A percentile compares a stretch with the other conserved stretches of the same genome.
These are phyloP conservation scores for Oegoconia quadripuncta DNA, from an alignment of 2,888 invertebrate species.

Conservation along the genomic window DNA sequence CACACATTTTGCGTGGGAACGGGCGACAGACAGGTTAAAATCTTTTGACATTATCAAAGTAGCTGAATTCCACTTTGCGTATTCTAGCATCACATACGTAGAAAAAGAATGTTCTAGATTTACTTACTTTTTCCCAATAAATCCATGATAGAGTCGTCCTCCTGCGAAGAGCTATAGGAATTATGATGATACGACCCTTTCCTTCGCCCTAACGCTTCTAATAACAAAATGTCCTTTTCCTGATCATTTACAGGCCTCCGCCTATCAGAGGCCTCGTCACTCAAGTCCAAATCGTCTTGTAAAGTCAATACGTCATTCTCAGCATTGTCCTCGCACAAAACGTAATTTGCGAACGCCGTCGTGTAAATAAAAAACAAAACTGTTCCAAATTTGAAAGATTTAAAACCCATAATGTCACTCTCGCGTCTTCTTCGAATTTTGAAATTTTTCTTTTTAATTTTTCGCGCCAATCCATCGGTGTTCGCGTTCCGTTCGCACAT, in stretches of 20 bases:
- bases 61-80: no score
- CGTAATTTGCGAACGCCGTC: conserved; percentile 36
- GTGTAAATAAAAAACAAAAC: conserved; percentile 34
- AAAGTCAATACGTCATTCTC: conserved; percentile 69
- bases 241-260: conserved; percentile 81
- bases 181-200: conserved; percentile 72
- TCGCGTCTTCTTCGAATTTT: conserved; percentile 50
- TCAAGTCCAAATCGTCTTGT: conserved; percentile 60
- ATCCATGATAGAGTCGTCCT: conserved; percentile 88
- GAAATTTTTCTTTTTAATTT: conserved; percentile 48
- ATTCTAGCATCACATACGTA: no score
- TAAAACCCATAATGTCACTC: conserved; percentile 19
- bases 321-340: conserved; percentile 46
- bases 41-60: no score
- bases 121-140: conserved; percentile 90
- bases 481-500: conserved; percentile 48
- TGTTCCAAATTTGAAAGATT: conserved; percentile 21
- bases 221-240: conserved; percentile 85
- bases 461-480: conserved; percentile 47
- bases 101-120: no score
- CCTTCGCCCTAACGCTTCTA: conserved; percentile 85
- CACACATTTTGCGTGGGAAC: no score
- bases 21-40: no score
- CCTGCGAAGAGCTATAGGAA: conserved; percentile 59
- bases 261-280: conserved; percentile 56